A percentile compares a stretch with the other conserved stretches of the same genome.
These are phyloP conservation scores for Unio pictorum DNA, from an alignment of 2,888 invertebrate genomes.

Conservation along the genomic window DNA sequence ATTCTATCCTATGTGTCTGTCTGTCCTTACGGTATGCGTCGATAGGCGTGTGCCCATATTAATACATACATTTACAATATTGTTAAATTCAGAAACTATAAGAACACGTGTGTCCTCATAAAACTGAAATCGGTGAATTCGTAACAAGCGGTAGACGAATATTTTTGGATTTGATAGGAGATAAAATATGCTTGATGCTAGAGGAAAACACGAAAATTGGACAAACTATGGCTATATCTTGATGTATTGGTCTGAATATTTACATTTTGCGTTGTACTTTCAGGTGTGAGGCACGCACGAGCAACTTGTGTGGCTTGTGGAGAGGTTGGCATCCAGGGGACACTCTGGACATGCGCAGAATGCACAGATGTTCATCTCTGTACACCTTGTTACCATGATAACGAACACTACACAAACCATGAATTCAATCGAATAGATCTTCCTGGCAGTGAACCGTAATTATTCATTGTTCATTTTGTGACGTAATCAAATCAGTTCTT, in stretches of 20 bases:
- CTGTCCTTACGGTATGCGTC: neutral
- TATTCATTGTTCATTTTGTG: neutral
- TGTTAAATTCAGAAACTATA: too few relatives aligned
- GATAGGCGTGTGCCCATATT: neutral
- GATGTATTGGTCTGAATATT: neutral
- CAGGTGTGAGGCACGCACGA: constrained; percentile 13
- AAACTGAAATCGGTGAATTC: too few relatives aligned
- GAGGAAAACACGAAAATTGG: neutral
- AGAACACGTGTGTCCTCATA: too few relatives aligned
- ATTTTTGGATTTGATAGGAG: too few relatives aligned
- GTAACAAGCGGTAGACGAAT: too few relatives aligned
- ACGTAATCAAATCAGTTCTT: too few relatives aligned
- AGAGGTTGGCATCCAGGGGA: constrained; percentile 26
- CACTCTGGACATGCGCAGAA: constrained; percentile 28
- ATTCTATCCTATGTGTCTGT: neutral
- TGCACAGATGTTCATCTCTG: constrained; percentile 28
- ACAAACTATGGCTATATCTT: neutral
- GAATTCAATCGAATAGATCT: constrained; percentile 19
- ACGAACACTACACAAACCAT: constrained; percentile 35
- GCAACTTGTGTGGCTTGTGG: constrained; percentile 18
- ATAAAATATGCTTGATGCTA: too few relatives aligned
- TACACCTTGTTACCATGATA: constrained; percentile 32
- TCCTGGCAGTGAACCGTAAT: constrained; percentile 9
- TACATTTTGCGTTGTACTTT: neutral
- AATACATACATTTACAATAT: neutral